These are phyloP conservation scores for Melinaea marsaeus DNA, from an alignment of 2,888 invertebrate genomes.

Conservation along the genomic window DNA sequence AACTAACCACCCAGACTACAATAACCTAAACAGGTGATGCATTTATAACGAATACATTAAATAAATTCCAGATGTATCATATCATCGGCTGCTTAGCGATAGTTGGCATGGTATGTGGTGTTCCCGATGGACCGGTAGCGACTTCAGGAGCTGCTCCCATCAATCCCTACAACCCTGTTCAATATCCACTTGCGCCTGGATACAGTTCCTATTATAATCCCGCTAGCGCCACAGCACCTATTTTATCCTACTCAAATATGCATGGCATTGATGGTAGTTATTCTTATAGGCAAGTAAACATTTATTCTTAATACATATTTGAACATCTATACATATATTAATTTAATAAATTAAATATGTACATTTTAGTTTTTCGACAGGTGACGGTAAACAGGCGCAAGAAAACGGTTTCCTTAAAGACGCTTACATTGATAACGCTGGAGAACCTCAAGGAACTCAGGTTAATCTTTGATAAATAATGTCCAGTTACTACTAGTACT, in stretches of 20 bases:
- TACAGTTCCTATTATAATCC: conserved; percentile 53
- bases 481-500: background rate
- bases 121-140: conserved; percentile 15
- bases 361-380: conserved; percentile 81
- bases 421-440: conserved; percentile 80
- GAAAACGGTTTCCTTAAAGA: conserved; percentile 87
- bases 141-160: conserved; percentile 29
- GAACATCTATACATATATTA: background rate
- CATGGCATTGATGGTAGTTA: conserved; percentile 80
- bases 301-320: conserved; percentile 2
- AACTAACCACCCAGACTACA: too few relatives aligned
- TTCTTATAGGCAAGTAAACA: conserved; percentile 62
- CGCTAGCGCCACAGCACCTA: conserved; percentile 64
- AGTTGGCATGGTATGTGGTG: conserved; percentile 19
- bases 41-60: background rate
- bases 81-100: conserved; percentile 17
- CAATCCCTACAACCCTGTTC: conserved; percentile 34
- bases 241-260: conserved; percentile 73
- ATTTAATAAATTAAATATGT: conserved; percentile 6
- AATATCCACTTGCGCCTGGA: conserved; percentile 37
- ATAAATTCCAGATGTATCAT: conserved; percentile 41
- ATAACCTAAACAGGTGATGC: background rate
- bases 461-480: conserved; percentile 36
- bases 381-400: conserved; percentile 87
- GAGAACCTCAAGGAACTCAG: conserved; percentile 78